Percentiles rank a stretch among this genome's conserved stretches.
phyloP scores from a whole-genome alignment of 2,888 invertebrate species.

The Lithophane socia region DNA sequence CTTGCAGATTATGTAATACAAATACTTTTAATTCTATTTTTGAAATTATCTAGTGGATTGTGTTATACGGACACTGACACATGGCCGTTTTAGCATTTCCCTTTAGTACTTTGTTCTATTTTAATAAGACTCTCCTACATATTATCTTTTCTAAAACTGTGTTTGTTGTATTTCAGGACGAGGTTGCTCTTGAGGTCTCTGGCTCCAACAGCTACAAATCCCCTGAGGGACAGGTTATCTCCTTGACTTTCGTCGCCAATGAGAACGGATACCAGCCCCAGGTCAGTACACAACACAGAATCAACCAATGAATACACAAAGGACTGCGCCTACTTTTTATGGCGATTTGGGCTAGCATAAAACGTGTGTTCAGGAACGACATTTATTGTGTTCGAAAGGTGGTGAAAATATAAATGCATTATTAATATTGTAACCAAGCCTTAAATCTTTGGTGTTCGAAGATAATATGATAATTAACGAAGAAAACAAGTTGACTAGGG shows the following conservation, averaged over 20 bases:
- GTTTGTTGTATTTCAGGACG: constrained; percentile 70
- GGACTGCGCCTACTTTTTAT: too few species aligned
- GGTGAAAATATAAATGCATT: neutral
- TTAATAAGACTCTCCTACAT: neutral
- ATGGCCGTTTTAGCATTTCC: neutral
- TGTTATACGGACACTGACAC: neutral
- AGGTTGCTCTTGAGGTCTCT: constrained; percentile 80
- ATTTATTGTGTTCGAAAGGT: neutral
- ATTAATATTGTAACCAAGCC: neutral
- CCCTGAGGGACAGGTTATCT: constrained; percentile 87
- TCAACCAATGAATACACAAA: neutral
- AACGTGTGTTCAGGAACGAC: neutral
- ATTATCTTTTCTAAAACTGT: neutral
- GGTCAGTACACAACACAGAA: constrained; percentile 63
- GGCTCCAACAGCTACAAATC: constrained; percentile 88
- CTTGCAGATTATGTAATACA: neutral
- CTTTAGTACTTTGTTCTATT: neutral
- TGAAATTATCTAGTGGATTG: neutral
- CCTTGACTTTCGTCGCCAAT: constrained; percentile 88
- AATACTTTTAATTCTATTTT: neutral
- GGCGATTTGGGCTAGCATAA: neutral
- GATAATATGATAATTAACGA: neutral
- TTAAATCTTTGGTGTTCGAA: neutral
- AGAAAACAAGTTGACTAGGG: neutral
- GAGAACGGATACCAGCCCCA: constrained; percentile 88